Evolutionary conservation across 2,888 invertebrate species (phyloP), one percentile per base, ranked within the genome.

Genomic region (Hyposoter dolosus): DNA sequence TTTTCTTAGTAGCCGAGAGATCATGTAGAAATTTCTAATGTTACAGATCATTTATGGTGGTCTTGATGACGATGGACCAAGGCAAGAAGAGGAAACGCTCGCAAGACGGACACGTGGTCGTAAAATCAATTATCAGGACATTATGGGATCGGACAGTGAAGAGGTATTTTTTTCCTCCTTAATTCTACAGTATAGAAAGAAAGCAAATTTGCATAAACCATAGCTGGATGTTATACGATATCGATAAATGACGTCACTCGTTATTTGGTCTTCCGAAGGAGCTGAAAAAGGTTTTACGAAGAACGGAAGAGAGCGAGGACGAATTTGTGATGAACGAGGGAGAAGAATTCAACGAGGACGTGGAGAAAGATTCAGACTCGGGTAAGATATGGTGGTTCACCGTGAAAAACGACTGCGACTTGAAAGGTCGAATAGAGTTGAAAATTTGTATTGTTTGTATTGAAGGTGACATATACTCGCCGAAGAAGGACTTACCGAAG

Each of bases 61-160:
- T 63, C 91, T 94, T 82, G 92, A 92, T 35, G 94, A 94, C 71
- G 93, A 94, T 43, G 91, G 90, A 83, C 88, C 90, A 40, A 86
- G 88, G 56, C 91, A 93, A 47, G 95, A 95, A 92, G 96, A 96
- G 90, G 95, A 95, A 94, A 95, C 95, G 60, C 95, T 96, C 83
- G 95, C 96, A 76, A 95, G 97, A 90, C 95, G 97, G 88, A 97
- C 97, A 0, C 94, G 97, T 7, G 97, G 97, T 87, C 95, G 96
- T 89, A 96, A 96, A 94, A 97, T 97, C 86, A 96, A 97, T 93
- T 98, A 98, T 91, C 96, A 97, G 4, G 98, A 97, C 94, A 96
- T 95, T 91, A 95, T 96, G 76, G 96, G 96, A 87, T 96, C 97
- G 0, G 97, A 97, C 92, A 97, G 96, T 72, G 97, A 96, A 91